Conservation (phyloP, 2,797 vertebrate species). For the Erithacus rubecula region DNA sequence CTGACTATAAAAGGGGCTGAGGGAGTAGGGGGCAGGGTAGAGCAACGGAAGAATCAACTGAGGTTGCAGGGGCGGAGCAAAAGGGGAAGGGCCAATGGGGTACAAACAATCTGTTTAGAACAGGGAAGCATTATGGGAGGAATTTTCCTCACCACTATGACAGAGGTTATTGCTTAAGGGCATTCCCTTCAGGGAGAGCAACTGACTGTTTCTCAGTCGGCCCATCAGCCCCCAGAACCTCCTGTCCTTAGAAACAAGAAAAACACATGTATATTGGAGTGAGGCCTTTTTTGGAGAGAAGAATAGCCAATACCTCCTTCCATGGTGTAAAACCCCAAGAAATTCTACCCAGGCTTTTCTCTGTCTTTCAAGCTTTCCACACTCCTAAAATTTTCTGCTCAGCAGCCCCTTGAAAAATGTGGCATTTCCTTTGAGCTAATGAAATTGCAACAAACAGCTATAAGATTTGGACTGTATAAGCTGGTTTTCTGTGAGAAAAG, state of each 20-base stretch:
- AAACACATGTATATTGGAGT: background rate
- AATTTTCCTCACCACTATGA: no score
- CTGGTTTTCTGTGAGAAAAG: background rate
- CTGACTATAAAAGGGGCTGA: no score
- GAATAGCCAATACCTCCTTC: background rate
- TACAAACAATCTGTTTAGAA: no score
- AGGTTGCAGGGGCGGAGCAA: no score
- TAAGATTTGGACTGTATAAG: background rate
- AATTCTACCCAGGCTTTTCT: background rate
- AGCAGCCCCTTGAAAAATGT: background rate
- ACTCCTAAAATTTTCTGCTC: background rate
- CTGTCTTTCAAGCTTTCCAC: background rate
- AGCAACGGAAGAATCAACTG: no score
- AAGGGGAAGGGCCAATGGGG: no score
- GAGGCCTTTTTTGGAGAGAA: background rate
- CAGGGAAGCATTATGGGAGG: no score
- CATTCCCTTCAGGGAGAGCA: no score
- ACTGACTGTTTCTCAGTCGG: no score
- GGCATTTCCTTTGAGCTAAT: slow-evolving; percentile 15
- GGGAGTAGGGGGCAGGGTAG: no score
- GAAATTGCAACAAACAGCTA: background rate
- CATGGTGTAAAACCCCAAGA: background rate
- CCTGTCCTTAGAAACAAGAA: background rate
- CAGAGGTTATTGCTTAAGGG: no score
- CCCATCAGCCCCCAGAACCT: background rate